Base-by-base conservation (phyloP, 37 sponge, comb jelly and placozoan species). In the Dysidea cf. avara region DNA sequence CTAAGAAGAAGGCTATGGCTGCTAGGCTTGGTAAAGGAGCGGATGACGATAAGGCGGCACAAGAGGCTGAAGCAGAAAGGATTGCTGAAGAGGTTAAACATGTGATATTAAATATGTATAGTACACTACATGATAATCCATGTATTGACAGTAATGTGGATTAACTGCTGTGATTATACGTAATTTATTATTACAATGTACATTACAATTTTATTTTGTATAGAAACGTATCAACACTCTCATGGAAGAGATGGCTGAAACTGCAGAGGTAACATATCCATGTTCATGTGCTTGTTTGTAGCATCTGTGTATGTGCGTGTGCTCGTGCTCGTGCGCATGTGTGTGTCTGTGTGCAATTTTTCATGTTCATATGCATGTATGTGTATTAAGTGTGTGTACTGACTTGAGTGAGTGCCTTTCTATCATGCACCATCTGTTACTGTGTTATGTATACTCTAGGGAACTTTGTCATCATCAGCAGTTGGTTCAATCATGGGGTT, bases 401-500 rank as follows among this genome's bases (percentile, higher is more conserved):
- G 62, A 24, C 7, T 61, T 20, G 62, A 7, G 62, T 3, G 3
- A 18, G 31, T 33, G 62, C 32, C 3, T 12, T 58, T 18, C 52
- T 18, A 13, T 17, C 17, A 13, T 50, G 17, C 52, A 50, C 52
- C 52, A 18, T 17, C 17, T 18, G 52, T 17, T n/a, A n/a, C n/a
- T n/a, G n/a, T n/a, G n/a, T n/a, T n/a, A n/a, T n/a, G n/a, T n/a
- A 46, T 78, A 13, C 18, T 25, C 26, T 49, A 81, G 71, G 58
- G 52, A 66, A 76, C 67, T 55, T 50, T 90, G n/a, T 90, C 90
- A 31, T 78, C 75, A 51, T 68, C 79, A 18, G 77, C 82, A 9
- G 92, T 93, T 59, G 94, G 90, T 2, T 89, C 92, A 25, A 92
- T 93, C 18, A 92, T 93, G 6, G 94, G 94, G 7, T 74, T 87